Evolutionary conservation across 2,797 vertebrate species (phyloP).

Genomic region (Semaprochilodus insignis): DNA sequence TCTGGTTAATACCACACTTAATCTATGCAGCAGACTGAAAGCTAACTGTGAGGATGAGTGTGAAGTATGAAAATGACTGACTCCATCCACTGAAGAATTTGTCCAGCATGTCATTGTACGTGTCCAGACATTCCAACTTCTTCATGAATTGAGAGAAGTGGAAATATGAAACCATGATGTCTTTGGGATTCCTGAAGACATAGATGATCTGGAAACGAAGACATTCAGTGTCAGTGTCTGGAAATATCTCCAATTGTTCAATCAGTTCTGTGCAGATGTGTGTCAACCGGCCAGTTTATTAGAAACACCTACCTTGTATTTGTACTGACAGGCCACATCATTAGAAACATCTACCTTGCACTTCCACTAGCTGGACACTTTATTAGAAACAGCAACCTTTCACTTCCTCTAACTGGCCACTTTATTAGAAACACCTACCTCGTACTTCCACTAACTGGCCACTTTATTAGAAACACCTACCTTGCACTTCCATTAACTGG

Average conservation of each 20-base stretch:
- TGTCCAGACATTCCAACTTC: constrained; percentile 28
- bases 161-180: constrained; percentile 64
- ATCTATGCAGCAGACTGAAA: neutral
- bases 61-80: constrained; percentile 30
- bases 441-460: too few relatives aligned
- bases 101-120: constrained; percentile 53
- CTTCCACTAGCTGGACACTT: too few relatives aligned
- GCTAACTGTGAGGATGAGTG: neutral
- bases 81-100: constrained; percentile 62
- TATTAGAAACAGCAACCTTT: too few relatives aligned
- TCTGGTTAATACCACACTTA: neutral
- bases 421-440: too few relatives aligned
- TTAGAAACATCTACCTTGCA: too few relatives aligned
- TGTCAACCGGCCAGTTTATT: too few relatives aligned
- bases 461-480: too few relatives aligned
- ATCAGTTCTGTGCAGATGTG: neutral
- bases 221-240: neutral
- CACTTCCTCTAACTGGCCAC: too few relatives aligned
- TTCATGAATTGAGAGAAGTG: constrained; percentile 61
- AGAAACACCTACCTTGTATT: too few relatives aligned
- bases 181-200: constrained; percentile 67
- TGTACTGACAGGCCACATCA: too few relatives aligned
- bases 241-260: neutral
- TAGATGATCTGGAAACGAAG: constrained; percentile 62
- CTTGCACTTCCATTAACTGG: too few relatives aligned